Percentiles rank a stretch among this genome's conserved stretches.
phyloP scores from a whole-genome alignment of 92 coral and sea anemone species.

The Actinernus sp. region DNA sequence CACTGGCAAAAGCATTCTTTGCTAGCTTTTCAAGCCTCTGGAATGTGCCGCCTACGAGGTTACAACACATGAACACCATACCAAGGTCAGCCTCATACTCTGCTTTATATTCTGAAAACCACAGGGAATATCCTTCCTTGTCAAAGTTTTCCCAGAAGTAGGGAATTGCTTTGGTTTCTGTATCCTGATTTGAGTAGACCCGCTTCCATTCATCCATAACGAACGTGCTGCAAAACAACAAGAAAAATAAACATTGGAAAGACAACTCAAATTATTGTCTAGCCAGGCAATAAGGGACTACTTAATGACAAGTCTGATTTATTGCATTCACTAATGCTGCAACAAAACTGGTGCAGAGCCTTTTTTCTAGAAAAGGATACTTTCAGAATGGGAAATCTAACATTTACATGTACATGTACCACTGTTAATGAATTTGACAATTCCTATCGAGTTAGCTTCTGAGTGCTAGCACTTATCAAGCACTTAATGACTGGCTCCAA shows the following conservation, averaged over 20 bases:
- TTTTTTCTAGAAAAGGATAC: too few species aligned
- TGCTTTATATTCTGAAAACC: constrained; percentile 79
- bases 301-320: neutral
- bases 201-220: constrained; percentile 90
- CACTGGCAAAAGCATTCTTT: constrained; percentile 84
- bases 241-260: neutral
- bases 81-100: constrained; percentile 61
- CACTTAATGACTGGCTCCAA: too few species aligned
- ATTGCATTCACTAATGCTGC: neutral
- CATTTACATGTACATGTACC: too few species aligned
- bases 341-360: too few species aligned
- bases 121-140: constrained; percentile 89
- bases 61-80: constrained; percentile 82
- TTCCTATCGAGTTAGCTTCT: too few species aligned
- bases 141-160: constrained; percentile 93
- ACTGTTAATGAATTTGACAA: too few species aligned
- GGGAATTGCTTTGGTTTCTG: constrained; percentile 76
- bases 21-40: constrained; percentile 83
- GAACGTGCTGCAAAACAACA: constrained; percentile 57
- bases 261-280: too few species aligned
- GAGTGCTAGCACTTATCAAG: too few species aligned
- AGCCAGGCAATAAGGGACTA: neutral
- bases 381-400: too few species aligned
- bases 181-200: constrained; percentile 82
- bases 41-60: constrained; percentile 89